Conservation (phyloP, 1,140 invertebrate species). For the Listronotus oregonensis region DNA sequence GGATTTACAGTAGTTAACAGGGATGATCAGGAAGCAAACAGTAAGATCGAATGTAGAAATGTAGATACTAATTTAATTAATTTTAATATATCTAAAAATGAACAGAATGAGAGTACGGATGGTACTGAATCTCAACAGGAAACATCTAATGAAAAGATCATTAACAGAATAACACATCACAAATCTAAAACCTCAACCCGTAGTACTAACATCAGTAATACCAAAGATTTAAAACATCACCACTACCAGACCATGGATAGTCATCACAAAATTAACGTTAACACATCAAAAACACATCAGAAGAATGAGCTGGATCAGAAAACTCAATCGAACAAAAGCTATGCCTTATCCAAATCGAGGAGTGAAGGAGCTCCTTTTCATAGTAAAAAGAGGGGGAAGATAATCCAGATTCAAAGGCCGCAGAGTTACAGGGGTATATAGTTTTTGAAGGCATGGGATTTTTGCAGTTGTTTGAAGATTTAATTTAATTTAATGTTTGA, state of each 20-base stretch:
- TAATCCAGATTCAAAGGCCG: slow-evolving; percentile 48
- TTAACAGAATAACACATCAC: not conserved
- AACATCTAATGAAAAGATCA: not conserved
- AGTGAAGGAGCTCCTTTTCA: slow-evolving; percentile 54
- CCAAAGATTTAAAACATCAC: not conserved
- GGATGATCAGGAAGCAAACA: not conserved
- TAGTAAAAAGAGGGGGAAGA: slow-evolving; percentile 50
- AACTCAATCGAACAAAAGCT: slow-evolving; percentile 32
- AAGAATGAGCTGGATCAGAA: not conserved
- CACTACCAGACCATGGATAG: slow-evolving; percentile 16
- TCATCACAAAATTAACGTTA: not conserved
- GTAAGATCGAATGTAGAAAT: not conserved
- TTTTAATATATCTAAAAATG: not conserved
- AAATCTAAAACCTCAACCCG: slow-evolving; percentile 2
- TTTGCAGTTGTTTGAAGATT: slow-evolving; percentile 28
- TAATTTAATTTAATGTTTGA: slow-evolving; percentile 6
- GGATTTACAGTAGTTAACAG: slow-evolving; percentile 6
- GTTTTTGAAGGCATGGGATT: slow-evolving; percentile 39
- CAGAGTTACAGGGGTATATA: slow-evolving; percentile 38
- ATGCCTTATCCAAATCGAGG: slow-evolving; percentile 51
- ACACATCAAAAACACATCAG: not conserved
- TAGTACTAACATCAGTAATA: slow-evolving; percentile 20
- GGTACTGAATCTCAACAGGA: no score
- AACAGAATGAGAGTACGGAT: no score
- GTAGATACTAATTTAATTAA: slow-evolving; percentile 5